These are phyloP conservation scores for Listronotus bonariensis DNA, from an alignment of 1,140 invertebrate genomes.

Conservation along the genomic window DNA sequence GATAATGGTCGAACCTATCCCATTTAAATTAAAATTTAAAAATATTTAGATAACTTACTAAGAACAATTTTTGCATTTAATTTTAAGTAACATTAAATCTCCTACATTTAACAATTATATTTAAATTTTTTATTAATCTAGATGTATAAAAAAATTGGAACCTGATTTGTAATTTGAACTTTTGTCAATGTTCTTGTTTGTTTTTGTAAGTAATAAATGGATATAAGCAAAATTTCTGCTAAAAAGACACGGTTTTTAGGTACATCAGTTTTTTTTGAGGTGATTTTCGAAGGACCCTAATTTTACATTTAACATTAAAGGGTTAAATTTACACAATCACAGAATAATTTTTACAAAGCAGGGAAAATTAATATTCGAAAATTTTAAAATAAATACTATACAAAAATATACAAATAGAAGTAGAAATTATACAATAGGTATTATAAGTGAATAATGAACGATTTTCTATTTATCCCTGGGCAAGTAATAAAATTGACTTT, in stretches of 20 bases:
- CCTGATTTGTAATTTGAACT: constrained; percentile 31
- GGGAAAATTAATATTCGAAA: constrained; percentile 16
- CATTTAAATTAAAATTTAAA: no score
- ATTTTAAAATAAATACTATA: constrained; percentile 35
- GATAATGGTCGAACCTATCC: no score
- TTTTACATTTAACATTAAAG: constrained; percentile 13
- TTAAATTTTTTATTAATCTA: constrained; percentile 9
- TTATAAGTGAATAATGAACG: neutral
- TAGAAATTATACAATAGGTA: constrained; percentile 1
- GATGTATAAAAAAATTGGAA: constrained; percentile 25
- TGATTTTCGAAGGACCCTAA: neutral
- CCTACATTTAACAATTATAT: constrained; percentile 22
- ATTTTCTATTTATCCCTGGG: no score
- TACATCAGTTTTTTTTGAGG: constrained; percentile 23
- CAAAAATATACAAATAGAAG: constrained; percentile 28
- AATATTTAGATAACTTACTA: no score
- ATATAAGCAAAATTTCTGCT: constrained; percentile 14
- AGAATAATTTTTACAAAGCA: constrained; percentile 18
- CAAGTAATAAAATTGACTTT: no score
- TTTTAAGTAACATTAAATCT: constrained; percentile 26
- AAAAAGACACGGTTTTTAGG: constrained; percentile 34
- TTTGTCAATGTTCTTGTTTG: constrained; percentile 18
- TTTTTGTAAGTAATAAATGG: constrained; percentile 2
- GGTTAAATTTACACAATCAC: constrained; percentile 26
- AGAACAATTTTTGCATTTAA: neutral